These are phyloP conservation scores for Selenia dentaria DNA, from an alignment of 2,888 invertebrate genomes.

Conservation along the genomic window DNA sequence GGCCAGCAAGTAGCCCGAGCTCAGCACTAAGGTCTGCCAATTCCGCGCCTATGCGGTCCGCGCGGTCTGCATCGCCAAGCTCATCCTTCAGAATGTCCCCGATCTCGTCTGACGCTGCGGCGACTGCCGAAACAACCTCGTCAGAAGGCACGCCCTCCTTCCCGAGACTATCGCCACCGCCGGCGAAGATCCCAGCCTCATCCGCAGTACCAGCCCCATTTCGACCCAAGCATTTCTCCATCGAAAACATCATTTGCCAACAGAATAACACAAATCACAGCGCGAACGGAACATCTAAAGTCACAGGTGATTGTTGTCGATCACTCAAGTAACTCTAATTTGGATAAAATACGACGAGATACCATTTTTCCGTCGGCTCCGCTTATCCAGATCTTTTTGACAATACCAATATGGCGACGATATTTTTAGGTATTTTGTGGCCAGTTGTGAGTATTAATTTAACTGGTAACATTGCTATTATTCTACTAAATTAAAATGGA, in stretches of 20 bases:
- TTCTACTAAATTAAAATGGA: too few relatives aligned
- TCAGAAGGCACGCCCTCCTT: slow-evolving; percentile 65
- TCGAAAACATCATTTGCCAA: slow-evolving; percentile 79
- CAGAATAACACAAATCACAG: slow-evolving; percentile 66
- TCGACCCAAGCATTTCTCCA: slow-evolving; percentile 74
- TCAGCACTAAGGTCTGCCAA: slow-evolving; percentile 75
- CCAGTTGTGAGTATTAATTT: slow-evolving; percentile 62
- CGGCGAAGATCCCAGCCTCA: slow-evolving; percentile 62
- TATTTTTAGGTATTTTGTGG: slow-evolving; percentile 82
- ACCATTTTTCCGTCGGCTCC: slow-evolving; percentile 79
- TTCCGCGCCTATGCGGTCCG: slow-evolving; percentile 73
- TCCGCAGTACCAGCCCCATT: slow-evolving; percentile 61
- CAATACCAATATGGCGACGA: slow-evolving; percentile 85
- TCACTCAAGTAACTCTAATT: slow-evolving; percentile 66
- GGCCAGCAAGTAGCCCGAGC: slow-evolving; percentile 70
- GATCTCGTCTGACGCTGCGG: slow-evolving; percentile 76
- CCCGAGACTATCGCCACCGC: slow-evolving; percentile 55
- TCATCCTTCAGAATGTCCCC: slow-evolving; percentile 79
- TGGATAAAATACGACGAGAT: slow-evolving; percentile 65
- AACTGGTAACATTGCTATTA: slow-evolving; percentile 50
- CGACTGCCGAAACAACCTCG: slow-evolving; percentile 73
- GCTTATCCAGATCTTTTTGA: slow-evolving; percentile 79
- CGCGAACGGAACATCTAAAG: slow-evolving; percentile 79
- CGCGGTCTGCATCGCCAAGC: slow-evolving; percentile 70
- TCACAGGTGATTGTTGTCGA: slow-evolving; percentile 62